phyloP scores from a whole-genome alignment of 2,888 invertebrate genomes.

The Hypomecis atomaria region DNA sequence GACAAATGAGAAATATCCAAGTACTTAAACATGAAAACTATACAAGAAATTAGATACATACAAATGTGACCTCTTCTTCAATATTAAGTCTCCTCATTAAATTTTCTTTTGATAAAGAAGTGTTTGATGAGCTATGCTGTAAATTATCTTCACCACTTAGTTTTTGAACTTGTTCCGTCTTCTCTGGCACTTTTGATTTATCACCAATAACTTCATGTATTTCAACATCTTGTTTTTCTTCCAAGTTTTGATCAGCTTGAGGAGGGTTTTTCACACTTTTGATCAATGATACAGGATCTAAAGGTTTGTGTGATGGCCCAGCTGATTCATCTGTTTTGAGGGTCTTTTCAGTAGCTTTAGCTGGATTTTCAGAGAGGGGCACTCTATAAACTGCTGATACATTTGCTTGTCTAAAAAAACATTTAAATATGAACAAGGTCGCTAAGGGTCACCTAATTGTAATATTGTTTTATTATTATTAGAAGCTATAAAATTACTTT shows the following conservation, averaged over 20 bases:
- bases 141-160: constrained; percentile 21
- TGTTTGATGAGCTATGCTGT: constrained; percentile 37
- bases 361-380: constrained; percentile 45
- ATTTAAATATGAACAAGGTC: neutral
- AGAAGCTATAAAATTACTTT: neutral
- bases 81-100: constrained; percentile 74
- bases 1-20: neutral
- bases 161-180: constrained; percentile 31
- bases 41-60: constrained; percentile 43
- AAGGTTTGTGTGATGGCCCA: constrained; percentile 49
- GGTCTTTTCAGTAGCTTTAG: constrained; percentile 8
- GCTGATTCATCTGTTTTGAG: constrained; percentile 32
- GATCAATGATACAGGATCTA: constrained; percentile 57
- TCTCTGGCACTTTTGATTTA: constrained; percentile 19
- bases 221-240: constrained; percentile 25
- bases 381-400: constrained; percentile 85
- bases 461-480: neutral
- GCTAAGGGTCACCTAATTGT: neutral
- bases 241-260: constrained; percentile 25
- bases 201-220: constrained; percentile 22
- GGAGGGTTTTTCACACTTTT: constrained; percentile 42
- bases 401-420: constrained; percentile 87
- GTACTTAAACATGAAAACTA: constrained; percentile 1
- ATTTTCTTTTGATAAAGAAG: constrained; percentile 55
- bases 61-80: constrained; percentile 79